Evolutionary conservation across 2,888 invertebrate genomes (phyloP), one percentile per base, ranked within the genome.

Genomic region (Coenonympha glycerion): DNA sequence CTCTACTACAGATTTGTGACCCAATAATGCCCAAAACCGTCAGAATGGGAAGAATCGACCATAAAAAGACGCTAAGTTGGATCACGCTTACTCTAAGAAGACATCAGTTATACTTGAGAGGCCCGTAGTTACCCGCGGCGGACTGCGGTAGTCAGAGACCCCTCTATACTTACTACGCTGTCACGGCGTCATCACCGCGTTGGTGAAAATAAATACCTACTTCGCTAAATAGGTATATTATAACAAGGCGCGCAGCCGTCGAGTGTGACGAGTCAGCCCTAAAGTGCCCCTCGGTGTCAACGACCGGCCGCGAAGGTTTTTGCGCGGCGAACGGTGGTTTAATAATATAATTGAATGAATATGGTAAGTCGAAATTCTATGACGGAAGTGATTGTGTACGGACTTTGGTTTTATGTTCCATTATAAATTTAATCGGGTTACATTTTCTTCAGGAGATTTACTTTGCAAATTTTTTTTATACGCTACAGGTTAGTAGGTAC

Each of bases 201-300:
- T 57, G 62, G 62, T 49, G 28, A 36, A 50, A 56, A 53, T 66
- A 68, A 71, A 69, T 61, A 68, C 24, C 39, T 22, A 15, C 63
- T 65, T 63, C 61, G 54, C 55, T 61, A 58, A 61, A 58, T 64
- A 58, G 55, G 61, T 58, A 68, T 69, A 68, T 68, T 65, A 66
- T 68, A 67, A n/a, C n/a, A n/a, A 68, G 67, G 63, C 68, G 65
- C 66, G 66, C 63, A 68, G 66, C 70, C 73, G 64, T 73, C 71
- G 68, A 69, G 76, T 79, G 74, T 76, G 74, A 80, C 75, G 74
- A 76, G 76, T 68, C 73, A 75, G 80, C 86, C 85, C 84, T 85
- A 80, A 83, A 83, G 83, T 79, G 83, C 84, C 85, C 71, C 85
- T 71, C 70, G 67, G 73, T 76, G 85, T 84, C 84, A 78, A 73